A percentile compares a stretch with the other conserved stretches of the same genome.
Evolutionary conservation across 2,888 invertebrate species (phyloP).

Genomic region (Acheta domesticus): DNA sequence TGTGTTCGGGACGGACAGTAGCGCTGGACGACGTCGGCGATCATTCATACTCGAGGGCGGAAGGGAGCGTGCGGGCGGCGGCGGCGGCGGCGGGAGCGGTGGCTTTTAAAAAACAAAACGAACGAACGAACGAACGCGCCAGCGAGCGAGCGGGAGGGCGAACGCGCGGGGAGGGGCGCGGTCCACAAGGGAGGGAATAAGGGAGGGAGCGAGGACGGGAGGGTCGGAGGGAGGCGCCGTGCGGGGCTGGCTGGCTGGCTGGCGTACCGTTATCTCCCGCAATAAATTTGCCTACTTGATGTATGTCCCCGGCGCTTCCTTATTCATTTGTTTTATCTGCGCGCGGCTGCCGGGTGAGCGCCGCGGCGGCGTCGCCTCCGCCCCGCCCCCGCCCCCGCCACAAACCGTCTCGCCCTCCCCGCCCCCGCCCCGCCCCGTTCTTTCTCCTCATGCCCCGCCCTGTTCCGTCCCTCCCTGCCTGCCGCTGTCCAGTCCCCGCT

Average conservation of each 20-base stretch:
- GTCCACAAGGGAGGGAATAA: too few relatives aligned
- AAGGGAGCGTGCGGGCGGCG: neutral
- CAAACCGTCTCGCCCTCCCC: neutral
- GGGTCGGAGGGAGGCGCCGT: conserved; percentile 26
- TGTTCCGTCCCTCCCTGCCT: neutral
- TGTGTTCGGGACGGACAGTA: neutral
- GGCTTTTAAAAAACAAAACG: conserved; percentile 7
- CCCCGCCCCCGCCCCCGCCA: neutral
- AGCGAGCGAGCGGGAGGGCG: neutral
- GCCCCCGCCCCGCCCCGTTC: neutral
- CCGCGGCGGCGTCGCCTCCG: neutral
- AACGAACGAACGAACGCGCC: neutral
- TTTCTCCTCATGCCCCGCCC: conserved; percentile 11
- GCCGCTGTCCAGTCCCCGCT: conserved; percentile 19
- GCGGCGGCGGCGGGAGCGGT: neutral
- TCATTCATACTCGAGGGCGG: conserved; percentile 2
- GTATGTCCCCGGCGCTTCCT: conserved; percentile 39
- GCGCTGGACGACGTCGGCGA: neutral
- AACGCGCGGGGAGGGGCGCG: conserved; percentile 1
- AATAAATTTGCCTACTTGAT: conserved; percentile 42
- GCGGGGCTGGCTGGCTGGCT: conserved; percentile 22
- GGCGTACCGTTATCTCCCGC: conserved; percentile 39
- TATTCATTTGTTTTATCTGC: conserved; percentile 36
- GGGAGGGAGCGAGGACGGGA: conserved; percentile 19
- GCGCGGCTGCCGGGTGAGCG: conserved; percentile 19